These are phyloP conservation scores for Brienomyrus brachyistius DNA, from an alignment of 2,113 vertebrate genomes.

Conservation along the genomic window DNA sequence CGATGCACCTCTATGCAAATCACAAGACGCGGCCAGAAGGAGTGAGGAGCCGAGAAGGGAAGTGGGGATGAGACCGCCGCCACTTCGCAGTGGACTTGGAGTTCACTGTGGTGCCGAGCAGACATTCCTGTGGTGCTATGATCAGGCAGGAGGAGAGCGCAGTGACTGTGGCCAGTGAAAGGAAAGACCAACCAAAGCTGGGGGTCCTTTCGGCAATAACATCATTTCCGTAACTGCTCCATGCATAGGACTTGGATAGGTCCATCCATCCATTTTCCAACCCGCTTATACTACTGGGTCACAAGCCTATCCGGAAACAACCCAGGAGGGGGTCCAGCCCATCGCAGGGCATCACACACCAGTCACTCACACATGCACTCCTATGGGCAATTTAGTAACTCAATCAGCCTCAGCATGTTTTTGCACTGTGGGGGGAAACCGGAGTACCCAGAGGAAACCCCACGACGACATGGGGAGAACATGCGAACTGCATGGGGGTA, in stretches of 20 bases:
- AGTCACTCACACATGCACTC: too few species aligned
- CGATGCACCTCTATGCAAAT: not conserved
- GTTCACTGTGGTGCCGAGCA: slow-evolving; percentile 54
- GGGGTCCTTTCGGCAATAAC: not conserved
- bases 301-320: too few species aligned
- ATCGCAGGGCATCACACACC: too few species aligned
- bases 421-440: too few species aligned
- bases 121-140: slow-evolving; percentile 55
- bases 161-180: not conserved
- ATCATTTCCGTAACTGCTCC: not conserved
- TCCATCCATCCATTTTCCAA: too few species aligned
- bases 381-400: too few species aligned
- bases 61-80: slow-evolving; percentile 10
- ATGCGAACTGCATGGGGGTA: too few species aligned
- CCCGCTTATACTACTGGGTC: too few species aligned
- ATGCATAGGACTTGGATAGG: not conserved
- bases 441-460: too few species aligned
- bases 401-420: too few species aligned
- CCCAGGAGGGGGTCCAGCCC: too few species aligned
- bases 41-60: slow-evolving; percentile 25
- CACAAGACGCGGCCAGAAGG: not conserved
- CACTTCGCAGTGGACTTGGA: slow-evolving; percentile 39
- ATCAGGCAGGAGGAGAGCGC: slow-evolving; percentile 37
- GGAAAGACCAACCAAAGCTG: not conserved
- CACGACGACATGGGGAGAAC: too few species aligned